Evolutionary conservation across 2,113 vertebrate genomes (phyloP).

Genomic region (Columbina picui): DNA sequence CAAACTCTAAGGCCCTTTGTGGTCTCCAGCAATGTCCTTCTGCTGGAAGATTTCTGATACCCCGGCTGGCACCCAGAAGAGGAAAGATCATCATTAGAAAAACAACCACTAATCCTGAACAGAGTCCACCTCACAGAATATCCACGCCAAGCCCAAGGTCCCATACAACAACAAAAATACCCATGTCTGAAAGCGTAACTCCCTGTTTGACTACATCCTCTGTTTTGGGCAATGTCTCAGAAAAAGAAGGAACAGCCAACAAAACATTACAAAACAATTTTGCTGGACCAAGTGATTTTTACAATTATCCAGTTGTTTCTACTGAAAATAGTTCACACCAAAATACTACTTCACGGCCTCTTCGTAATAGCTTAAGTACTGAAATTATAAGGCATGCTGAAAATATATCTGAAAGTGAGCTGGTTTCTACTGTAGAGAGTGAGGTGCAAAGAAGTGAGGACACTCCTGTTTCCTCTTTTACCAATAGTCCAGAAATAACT

Average conservation of each 20-base stretch:
- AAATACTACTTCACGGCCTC: conserved; percentile 5
- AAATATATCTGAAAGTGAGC: not conserved
- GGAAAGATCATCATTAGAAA: conserved; percentile 50
- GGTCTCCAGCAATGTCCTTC: conserved; percentile 89
- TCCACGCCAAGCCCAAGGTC: not conserved
- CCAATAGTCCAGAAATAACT: conserved; percentile 37
- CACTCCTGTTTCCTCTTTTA: not conserved
- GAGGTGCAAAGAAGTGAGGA: not conserved
- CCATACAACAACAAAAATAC: conserved; percentile 8
- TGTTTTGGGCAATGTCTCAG: not conserved
- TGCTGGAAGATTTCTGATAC: conserved; percentile 55
- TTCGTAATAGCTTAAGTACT: not conserved
- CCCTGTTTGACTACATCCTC: not conserved
- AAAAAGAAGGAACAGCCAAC: not conserved
- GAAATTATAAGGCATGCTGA: not conserved
- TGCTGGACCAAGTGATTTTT: not conserved
- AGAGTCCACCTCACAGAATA: not conserved
- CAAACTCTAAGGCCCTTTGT: conserved; percentile 89
- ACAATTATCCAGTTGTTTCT: not conserved
- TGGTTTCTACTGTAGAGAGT: not conserved
- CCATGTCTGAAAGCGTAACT: conserved; percentile 29
- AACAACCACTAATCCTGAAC: conserved; percentile 13
- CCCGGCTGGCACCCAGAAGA: conserved; percentile 50
- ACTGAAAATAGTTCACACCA: conserved; percentile 39
- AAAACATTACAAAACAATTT: conserved; percentile 32